Evolutionary conservation across 2,797 vertebrate species (phyloP).

Genomic region (Macropus fuliginosus): DNA sequence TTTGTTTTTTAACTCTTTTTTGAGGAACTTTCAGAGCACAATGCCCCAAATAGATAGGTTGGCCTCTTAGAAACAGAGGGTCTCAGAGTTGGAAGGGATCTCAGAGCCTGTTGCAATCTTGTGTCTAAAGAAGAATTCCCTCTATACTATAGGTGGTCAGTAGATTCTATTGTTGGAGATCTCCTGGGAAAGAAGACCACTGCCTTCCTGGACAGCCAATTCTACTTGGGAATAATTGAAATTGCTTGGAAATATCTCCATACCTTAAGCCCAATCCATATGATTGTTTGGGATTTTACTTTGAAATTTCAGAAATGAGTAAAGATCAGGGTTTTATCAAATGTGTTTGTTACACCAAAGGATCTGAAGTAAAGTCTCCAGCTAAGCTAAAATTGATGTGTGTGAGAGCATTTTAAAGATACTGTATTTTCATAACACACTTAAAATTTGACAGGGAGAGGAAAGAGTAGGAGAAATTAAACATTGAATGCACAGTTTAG

Average conservation of each 20-base stretch:
- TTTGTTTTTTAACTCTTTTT: not conserved
- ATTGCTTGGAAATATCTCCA: not conserved
- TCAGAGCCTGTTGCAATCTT: not conserved
- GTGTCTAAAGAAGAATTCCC: not conserved
- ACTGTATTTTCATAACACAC: not conserved
- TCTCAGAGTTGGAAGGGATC: not conserved
- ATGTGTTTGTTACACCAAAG: not conserved
- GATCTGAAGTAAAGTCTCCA: constrained; percentile 11
- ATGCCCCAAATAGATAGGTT: not conserved
- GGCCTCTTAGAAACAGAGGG: not conserved
- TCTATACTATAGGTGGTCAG: not conserved
- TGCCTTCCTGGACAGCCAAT: not conserved
- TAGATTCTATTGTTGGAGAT: not conserved
- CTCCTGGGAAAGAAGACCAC: not conserved
- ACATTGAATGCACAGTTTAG: not conserved
- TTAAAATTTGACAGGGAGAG: not conserved
- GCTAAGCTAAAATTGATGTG: not conserved
- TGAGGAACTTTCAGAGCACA: not conserved
- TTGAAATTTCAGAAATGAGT: constrained; percentile 37
- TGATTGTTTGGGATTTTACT: constrained; percentile 5
- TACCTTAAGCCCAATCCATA: not conserved
- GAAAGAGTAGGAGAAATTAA: not conserved
- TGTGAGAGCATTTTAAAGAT: not conserved
- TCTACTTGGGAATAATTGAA: not conserved
- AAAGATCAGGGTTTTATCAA: constrained; percentile 15